Percentiles rank a stretch among this genome's conserved stretches.
Evolutionary conservation across 2,888 invertebrate genomes (phyloP).

Genomic region (Drosophila barbarae): DNA sequence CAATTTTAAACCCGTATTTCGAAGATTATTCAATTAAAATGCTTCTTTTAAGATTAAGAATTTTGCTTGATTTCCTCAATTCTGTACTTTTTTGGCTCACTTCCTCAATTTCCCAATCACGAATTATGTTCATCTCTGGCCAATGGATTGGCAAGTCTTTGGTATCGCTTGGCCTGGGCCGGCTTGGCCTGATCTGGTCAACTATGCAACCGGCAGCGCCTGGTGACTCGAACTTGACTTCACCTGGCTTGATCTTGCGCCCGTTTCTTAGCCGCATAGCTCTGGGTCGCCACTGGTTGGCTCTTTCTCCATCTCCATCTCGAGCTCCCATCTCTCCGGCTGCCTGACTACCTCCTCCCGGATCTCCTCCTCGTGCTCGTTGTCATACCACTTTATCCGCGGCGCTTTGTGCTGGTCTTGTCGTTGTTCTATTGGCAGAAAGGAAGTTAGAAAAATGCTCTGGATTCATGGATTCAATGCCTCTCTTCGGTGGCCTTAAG

Average conservation of each 20-base stretch:
- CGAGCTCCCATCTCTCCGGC: neutral
- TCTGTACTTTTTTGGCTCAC: too few relatives aligned
- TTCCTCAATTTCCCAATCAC: slow-evolving; percentile 7
- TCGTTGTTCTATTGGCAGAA: slow-evolving; percentile 60
- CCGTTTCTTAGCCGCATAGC: slow-evolving; percentile 59
- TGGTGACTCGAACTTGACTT: slow-evolving; percentile 47
- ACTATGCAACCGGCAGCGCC: slow-evolving; percentile 58
- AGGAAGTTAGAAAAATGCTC: slow-evolving; percentile 74
- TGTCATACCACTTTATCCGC: slow-evolving; percentile 49
- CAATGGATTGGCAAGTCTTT: slow-evolving; percentile 8
- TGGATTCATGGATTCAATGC: slow-evolving; percentile 59
- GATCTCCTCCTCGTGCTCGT: slow-evolving; percentile 13
- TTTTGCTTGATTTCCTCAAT: too few relatives aligned
- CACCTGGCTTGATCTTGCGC: slow-evolving; percentile 61
- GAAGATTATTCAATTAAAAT: too few relatives aligned
- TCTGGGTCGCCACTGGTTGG: slow-evolving; percentile 59
- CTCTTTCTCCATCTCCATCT: slow-evolving; percentile 30
- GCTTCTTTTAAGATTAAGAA: too few relatives aligned
- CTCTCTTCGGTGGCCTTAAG: slow-evolving; percentile 51
- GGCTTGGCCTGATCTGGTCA: slow-evolving; percentile 58
- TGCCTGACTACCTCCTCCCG: neutral
- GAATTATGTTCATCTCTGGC: slow-evolving; percentile 26
- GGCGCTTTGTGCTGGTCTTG: slow-evolving; percentile 46
- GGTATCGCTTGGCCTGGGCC: slow-evolving; percentile 21
- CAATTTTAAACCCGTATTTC: too few relatives aligned